A percentile compares a stretch with the other conserved stretches of the same genome.
phyloP scores from a whole-genome alignment of 2,113 vertebrate species.

The Oceanodroma tethys region DNA sequence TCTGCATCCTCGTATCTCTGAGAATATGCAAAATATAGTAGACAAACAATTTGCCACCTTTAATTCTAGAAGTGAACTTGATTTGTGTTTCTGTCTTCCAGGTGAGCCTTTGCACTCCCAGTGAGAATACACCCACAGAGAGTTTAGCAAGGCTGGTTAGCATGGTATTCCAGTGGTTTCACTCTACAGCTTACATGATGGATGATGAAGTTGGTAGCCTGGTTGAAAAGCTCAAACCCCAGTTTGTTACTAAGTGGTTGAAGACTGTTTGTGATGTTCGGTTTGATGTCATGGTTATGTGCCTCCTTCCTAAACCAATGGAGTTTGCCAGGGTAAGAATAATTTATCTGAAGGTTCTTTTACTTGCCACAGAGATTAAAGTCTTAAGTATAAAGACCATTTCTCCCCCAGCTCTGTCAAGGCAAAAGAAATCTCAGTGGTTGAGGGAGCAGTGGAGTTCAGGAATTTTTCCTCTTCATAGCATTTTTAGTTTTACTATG shows the following conservation, averaged over 20 bases:
- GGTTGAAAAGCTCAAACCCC: slow-evolving; percentile 98
- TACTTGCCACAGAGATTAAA: not conserved
- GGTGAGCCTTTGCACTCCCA: slow-evolving; percentile 97
- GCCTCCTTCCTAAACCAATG: slow-evolving; percentile 96
- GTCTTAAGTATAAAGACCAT: not conserved
- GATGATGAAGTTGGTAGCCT: slow-evolving; percentile 98
- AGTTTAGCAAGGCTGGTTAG: slow-evolving; percentile 95
- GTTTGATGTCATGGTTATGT: slow-evolving; percentile 99
- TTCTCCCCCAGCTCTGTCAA: not conserved
- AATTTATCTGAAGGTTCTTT: not conserved
- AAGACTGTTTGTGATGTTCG: slow-evolving; percentile 97
- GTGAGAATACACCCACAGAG: slow-evolving; percentile 97
- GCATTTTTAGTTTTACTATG: not conserved
- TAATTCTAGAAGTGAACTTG: not conserved
- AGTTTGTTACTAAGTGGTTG: slow-evolving; percentile 98
- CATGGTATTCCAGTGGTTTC: slow-evolving; percentile 99
- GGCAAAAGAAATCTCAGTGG: not conserved
- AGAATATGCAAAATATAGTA: not conserved
- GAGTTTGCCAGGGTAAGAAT: slow-evolving; percentile 93
- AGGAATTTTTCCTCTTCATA: not conserved
- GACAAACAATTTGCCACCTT: not conserved
- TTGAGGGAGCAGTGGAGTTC: not conserved
- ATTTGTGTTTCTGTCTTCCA: slow-evolving; percentile 53
- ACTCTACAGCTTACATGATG: slow-evolving; percentile 99
- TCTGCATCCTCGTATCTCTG: not conserved